Conservation (phyloP, 2,888 invertebrate genomes). For the Spodoptera picta region DNA sequence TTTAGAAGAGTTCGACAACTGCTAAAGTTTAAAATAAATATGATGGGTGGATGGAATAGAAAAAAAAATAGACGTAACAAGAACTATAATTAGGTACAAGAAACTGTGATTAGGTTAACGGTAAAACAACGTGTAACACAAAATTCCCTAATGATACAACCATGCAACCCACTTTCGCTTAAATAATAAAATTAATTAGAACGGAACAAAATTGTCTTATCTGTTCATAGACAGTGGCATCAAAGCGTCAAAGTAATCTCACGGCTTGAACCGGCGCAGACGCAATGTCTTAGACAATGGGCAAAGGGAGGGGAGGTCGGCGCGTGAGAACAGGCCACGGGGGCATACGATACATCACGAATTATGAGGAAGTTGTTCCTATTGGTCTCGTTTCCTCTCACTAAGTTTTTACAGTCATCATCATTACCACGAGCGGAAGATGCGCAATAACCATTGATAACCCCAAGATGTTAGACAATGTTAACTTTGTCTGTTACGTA, state of each 20-base stretch:
- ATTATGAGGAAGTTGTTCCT: constrained; percentile 59
- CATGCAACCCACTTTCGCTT: constrained; percentile 55
- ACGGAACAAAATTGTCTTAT: constrained; percentile 61
- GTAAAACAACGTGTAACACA: constrained; percentile 32
- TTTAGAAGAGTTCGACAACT: too few relatives aligned
- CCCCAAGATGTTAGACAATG: constrained; percentile 1
- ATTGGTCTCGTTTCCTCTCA: constrained; percentile 47
- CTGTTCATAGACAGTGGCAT: constrained; percentile 51
- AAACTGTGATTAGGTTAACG: constrained; percentile 35
- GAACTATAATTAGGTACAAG: constrained; percentile 13
- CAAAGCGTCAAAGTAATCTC: constrained; percentile 58
- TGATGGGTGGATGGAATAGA: constrained; percentile 7
- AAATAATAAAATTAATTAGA: constrained; percentile 61
- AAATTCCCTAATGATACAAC: constrained; percentile 46
- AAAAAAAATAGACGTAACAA: constrained; percentile 6
- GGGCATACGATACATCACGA: constrained; percentile 64
- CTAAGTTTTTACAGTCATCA: constrained; percentile 35
- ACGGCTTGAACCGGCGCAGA: constrained; percentile 53
- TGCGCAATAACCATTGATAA: neutral
- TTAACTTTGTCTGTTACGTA: constrained; percentile 17
- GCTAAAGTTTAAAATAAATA: neutral
- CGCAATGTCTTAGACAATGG: constrained; percentile 61
- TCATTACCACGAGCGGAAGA: constrained; percentile 36
- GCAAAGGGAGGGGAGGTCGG: constrained; percentile 41
- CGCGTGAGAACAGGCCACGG: constrained; percentile 70